Percentiles rank a stretch among this genome's conserved stretches.
Evolutionary conservation across 92 coral and sea anemone species (phyloP).

Genomic region (Heliopora coerulea): DNA sequence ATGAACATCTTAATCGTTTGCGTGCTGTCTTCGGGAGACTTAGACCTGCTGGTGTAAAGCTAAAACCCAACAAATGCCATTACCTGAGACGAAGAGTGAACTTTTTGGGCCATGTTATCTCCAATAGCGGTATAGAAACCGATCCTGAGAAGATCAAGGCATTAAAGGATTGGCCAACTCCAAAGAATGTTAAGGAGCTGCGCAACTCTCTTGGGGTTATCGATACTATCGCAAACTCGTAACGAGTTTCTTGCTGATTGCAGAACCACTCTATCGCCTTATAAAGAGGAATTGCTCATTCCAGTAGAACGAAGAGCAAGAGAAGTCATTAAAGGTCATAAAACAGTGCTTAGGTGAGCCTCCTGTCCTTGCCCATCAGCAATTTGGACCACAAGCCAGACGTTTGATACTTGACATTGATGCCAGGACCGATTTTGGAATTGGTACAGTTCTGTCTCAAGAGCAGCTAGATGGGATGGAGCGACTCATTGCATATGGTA

Average conservation of each 20-base stretch:
- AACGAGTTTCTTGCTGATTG: slow-evolving; percentile 29
- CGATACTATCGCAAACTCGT: slow-evolving; percentile 47
- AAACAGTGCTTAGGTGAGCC: slow-evolving; percentile 32
- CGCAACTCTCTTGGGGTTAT: slow-evolving; percentile 45
- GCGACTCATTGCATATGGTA: slow-evolving; percentile 30
- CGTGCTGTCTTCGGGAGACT: slow-evolving; percentile 40
- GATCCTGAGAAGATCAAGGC: slow-evolving; percentile 51
- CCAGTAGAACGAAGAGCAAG: slow-evolving; percentile 47
- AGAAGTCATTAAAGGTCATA: slow-evolving; percentile 39
- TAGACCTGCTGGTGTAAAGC: slow-evolving; percentile 40
- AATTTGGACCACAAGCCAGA: slow-evolving; percentile 24
- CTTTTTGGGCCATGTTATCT: slow-evolving; percentile 53
- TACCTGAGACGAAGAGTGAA: slow-evolving; percentile 44
- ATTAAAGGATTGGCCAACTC: slow-evolving; percentile 44
- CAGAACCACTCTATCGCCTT: slow-evolving; percentile 45
- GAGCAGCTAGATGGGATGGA: slow-evolving; percentile 25
- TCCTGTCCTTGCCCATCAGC: slow-evolving; percentile 40
- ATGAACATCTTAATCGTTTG: too few relatives aligned
- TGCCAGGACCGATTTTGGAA: slow-evolving; percentile 38
- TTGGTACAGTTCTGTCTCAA: slow-evolving; percentile 35
- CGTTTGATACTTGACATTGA: slow-evolving; percentile 52
- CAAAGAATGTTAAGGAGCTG: slow-evolving; percentile 20
- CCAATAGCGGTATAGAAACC: slow-evolving; percentile 38
- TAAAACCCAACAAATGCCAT: slow-evolving; percentile 48
- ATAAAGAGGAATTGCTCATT: slow-evolving; percentile 30